Conservation (phyloP, 2,888 invertebrate species). For the Enoplolaimus lenunculus region DNA sequence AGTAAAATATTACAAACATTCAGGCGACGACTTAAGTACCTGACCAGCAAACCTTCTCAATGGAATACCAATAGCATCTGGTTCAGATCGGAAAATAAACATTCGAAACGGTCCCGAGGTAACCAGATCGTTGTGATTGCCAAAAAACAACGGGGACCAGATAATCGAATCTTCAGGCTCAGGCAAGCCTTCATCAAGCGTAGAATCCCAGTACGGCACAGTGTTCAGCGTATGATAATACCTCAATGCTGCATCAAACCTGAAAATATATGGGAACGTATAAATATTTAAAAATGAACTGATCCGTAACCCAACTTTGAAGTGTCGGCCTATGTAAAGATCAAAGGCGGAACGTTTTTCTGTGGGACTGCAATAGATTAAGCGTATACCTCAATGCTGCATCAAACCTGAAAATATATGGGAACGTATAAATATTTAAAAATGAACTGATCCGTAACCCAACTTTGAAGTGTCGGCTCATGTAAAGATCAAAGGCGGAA, state of each 20-base stretch:
- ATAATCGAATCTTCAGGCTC: slow-evolving; percentile 14
- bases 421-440: background rate
- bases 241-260: slow-evolving; percentile 12
- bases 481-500: too few relatives aligned
- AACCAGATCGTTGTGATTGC: slow-evolving; percentile 13
- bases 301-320: too few relatives aligned
- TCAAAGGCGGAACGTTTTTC: too few relatives aligned
- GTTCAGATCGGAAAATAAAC: background rate
- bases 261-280: background rate
- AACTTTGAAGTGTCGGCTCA: too few relatives aligned
- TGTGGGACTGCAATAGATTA: too few relatives aligned
- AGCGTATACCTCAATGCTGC: background rate
- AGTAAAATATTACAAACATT: too few relatives aligned
- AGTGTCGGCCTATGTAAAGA: too few relatives aligned
- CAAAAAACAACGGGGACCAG: slow-evolving; percentile 6
- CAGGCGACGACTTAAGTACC: too few relatives aligned
- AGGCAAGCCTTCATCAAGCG: background rate
- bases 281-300: too few relatives aligned
- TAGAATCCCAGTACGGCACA: slow-evolving; percentile 17
- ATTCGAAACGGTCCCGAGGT: slow-evolving; percentile 10
- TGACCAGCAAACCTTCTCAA: too few relatives aligned
- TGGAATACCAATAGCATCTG: too few relatives aligned
- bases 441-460: too few relatives aligned
- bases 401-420: slow-evolving; percentile 12
- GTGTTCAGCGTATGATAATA: background rate